Percentiles rank a stretch among this genome's conserved stretches.
Evolutionary conservation across 2,797 vertebrate species (phyloP).

Genomic region (Leuciscus waleckii): DNA sequence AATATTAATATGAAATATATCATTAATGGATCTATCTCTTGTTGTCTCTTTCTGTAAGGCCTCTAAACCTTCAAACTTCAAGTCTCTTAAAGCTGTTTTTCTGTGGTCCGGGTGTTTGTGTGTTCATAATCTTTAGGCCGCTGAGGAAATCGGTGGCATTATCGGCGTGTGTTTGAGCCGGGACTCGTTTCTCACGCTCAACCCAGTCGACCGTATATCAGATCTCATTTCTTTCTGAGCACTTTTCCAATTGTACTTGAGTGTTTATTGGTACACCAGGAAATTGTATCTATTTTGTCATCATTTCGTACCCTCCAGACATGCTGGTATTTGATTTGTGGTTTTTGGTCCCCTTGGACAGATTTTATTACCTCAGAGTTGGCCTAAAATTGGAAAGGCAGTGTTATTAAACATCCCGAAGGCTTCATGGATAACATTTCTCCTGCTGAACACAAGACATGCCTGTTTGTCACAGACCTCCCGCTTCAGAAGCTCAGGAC

Average conservation of each 20-base stretch:
- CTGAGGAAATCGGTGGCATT: neutral
- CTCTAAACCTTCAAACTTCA: neutral
- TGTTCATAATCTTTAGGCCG: neutral
- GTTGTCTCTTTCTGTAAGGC: neutral
- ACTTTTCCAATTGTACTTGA: conserved; percentile 10
- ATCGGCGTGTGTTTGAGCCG: neutral
- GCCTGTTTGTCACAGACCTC: neutral
- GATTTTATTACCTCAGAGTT: conserved; percentile 36
- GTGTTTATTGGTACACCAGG: conserved; percentile 21
- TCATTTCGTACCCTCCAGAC: conserved; percentile 18
- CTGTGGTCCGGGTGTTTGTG: neutral
- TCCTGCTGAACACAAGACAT: conserved; percentile 3
- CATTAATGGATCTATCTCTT: no score
- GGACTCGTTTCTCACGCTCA: neutral
- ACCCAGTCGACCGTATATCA: neutral
- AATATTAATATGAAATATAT: neutral
- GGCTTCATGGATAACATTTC: conserved; percentile 13
- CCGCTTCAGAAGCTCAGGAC: neutral
- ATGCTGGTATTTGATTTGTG: neutral
- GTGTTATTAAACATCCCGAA: conserved; percentile 26
- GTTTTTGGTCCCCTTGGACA: conserved; percentile 25
- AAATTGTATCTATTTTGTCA: conserved; percentile 43
- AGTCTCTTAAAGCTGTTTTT: neutral
- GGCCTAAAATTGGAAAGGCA: conserved; percentile 20
- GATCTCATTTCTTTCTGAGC: conserved; percentile 19